These are phyloP conservation scores for Antechinus flavipes DNA, from an alignment of 2,113 vertebrate genomes.

Conservation along the genomic window DNA sequence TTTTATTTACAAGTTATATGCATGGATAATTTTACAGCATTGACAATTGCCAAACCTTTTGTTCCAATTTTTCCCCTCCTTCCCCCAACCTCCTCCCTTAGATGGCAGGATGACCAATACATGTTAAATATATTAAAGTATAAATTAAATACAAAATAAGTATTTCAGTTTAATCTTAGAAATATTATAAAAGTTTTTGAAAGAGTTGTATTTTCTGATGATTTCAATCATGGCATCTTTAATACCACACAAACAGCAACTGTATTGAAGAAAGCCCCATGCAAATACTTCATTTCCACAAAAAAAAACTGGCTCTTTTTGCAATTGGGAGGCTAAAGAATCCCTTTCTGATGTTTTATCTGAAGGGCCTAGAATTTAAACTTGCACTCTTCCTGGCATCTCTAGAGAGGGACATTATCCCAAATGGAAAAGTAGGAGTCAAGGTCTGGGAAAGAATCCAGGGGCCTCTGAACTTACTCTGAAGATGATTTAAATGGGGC, in stretches of 20 bases:
- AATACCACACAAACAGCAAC: background rate
- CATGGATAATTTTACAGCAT: too few relatives aligned
- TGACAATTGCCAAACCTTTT: too few relatives aligned
- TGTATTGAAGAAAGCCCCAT: background rate
- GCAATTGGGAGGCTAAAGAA: background rate
- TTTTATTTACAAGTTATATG: too few relatives aligned
- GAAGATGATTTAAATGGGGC: background rate
- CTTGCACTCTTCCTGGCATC: background rate
- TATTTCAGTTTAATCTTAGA: background rate
- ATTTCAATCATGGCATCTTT: background rate
- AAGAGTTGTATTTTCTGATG: background rate
- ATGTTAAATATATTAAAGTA: too few relatives aligned
- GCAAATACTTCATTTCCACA: background rate
- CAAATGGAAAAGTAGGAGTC: conserved; percentile 6
- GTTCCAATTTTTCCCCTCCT: too few relatives aligned
- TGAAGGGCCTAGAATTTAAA: background rate
- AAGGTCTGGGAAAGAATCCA: conserved; percentile 5
- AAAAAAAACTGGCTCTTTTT: background rate
- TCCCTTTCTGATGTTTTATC: background rate
- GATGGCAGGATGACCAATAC: too few relatives aligned
- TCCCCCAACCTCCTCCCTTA: too few relatives aligned
- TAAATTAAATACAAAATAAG: too few relatives aligned
- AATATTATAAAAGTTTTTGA: background rate
- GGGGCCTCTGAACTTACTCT: background rate
- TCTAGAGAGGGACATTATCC: background rate